These are phyloP conservation scores for Grammomys surdaster DNA, from an alignment of 2,113 vertebrate species.

Conservation along the genomic window DNA sequence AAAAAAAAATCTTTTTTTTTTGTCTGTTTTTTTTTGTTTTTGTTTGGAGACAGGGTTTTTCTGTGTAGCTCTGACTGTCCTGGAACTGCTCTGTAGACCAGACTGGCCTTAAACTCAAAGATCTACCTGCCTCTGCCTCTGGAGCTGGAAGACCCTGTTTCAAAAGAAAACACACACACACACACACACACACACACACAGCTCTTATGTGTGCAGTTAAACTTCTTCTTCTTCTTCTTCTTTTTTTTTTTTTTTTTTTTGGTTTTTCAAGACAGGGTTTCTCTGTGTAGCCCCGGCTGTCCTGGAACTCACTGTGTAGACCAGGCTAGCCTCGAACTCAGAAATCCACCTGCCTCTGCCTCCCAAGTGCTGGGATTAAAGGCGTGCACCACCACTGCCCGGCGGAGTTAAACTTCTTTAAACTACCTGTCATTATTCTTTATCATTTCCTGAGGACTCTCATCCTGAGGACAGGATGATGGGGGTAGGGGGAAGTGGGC, in stretches of 20 bases:
- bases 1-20: background rate
- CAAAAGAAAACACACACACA: too few species aligned
- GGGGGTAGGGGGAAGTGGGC: background rate
- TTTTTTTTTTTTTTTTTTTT: background rate
- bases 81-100: background rate
- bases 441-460: background rate
- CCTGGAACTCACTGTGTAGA: too few species aligned
- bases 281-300: too few species aligned
- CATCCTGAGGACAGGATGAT: background rate
- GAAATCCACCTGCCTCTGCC: too few species aligned
- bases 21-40: background rate
- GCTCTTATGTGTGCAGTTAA: background rate
- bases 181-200: background rate
- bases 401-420: background rate
- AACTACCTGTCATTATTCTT: background rate
- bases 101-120: background rate
- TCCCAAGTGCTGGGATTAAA: too few species aligned
- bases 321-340: too few species aligned
- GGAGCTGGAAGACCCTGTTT: background rate
- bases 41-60: background rate
- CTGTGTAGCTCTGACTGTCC: background rate
- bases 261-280: too few species aligned
- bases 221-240: too few species aligned
- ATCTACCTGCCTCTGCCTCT: background rate
- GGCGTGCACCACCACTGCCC: too few species aligned